Percentiles rank a stretch among this genome's conserved stretches.
Evolutionary conservation across 1,140 invertebrate genomes (phyloP).

Genomic region (Calliopsis andreniformis): DNA sequence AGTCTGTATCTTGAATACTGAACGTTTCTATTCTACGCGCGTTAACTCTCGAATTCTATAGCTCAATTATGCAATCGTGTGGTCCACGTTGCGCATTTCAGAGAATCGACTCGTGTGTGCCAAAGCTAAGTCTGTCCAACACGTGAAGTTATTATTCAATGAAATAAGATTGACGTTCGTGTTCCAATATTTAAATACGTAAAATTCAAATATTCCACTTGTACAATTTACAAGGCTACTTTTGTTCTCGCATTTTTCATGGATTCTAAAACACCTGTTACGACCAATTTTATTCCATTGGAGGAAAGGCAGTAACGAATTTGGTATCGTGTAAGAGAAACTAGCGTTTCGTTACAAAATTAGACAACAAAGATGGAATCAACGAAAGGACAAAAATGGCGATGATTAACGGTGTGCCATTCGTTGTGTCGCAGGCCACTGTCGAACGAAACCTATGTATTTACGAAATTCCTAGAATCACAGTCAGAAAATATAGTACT

Average conservation of each 20-base stretch:
- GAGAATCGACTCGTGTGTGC: not conserved
- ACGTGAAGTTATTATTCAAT: constrained; percentile 10
- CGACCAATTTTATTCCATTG: not conserved
- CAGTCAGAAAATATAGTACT: constrained; percentile 66
- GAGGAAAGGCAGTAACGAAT: constrained; percentile 14
- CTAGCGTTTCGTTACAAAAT: not conserved
- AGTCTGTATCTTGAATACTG: not conserved
- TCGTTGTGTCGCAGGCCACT: not conserved
- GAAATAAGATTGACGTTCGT: not conserved
- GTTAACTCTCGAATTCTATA: constrained; percentile 8
- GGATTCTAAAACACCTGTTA: not conserved
- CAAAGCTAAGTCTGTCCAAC: not conserved
- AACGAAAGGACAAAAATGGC: constrained; percentile 7
- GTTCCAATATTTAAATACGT: too few relatives aligned
- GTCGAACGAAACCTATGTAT: constrained; percentile 47
- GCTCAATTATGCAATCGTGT: not conserved
- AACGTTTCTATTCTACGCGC: not conserved
- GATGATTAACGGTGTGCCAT: not conserved
- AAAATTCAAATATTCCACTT: too few relatives aligned
- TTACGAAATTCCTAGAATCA: constrained; percentile 65
- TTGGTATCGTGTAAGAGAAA: not conserved
- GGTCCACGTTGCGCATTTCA: not conserved
- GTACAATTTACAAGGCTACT: too few relatives aligned
- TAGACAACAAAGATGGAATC: not conserved
- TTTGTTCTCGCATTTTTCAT: not conserved